phyloP scores from a whole-genome alignment of 2,113 vertebrate genomes.

The Aythya baeri region DNA sequence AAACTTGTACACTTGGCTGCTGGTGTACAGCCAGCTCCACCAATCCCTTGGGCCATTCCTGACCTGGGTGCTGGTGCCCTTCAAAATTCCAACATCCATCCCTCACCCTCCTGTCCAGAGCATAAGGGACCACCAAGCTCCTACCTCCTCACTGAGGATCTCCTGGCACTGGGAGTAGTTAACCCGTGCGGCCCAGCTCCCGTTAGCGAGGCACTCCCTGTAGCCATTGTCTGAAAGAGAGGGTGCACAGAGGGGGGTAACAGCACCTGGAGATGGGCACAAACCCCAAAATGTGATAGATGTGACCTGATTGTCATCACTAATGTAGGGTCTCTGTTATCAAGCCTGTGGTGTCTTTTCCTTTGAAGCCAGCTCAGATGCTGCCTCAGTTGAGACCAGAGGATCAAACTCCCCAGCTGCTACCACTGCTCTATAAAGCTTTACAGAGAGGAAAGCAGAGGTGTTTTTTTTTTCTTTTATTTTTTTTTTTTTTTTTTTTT shows the following conservation, averaged over 20 bases:
- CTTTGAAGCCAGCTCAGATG: background rate
- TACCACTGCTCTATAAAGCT: background rate
- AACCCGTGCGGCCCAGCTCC: conserved; percentile 86
- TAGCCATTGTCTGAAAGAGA: conserved; percentile 85
- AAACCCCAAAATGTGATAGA: background rate
- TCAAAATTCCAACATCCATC: background rate
- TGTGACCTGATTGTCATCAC: background rate
- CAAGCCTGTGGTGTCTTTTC: background rate
- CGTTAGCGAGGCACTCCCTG: conserved; percentile 86
- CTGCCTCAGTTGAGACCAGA: background rate
- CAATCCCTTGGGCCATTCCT: background rate
- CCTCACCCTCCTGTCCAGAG: background rate
- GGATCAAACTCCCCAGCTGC: background rate
- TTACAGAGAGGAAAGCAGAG: background rate
- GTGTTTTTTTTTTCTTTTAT: background rate
- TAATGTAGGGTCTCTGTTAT: background rate
- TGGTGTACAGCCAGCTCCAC: background rate
- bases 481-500: background rate
- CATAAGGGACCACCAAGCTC: background rate
- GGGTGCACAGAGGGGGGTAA: background rate
- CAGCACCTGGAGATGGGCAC: accelerated
- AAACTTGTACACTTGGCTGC: background rate
- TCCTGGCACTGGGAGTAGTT: conserved; percentile 90
- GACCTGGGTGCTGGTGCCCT: background rate
- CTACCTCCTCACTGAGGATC: conserved; percentile 88